Conservation (phyloP, 1,140 invertebrate genomes). For the Leptinotarsa texana region DNA sequence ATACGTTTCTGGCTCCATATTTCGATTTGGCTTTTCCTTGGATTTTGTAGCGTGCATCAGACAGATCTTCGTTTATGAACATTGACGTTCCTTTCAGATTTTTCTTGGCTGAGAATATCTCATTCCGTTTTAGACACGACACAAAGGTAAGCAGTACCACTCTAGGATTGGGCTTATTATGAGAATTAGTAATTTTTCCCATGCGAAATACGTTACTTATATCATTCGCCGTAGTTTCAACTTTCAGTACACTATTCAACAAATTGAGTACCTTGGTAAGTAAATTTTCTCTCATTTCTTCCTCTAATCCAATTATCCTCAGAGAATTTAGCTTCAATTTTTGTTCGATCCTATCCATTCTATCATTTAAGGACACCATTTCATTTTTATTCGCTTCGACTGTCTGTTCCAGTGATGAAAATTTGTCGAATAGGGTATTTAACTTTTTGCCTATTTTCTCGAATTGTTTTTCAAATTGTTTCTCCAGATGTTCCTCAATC, state of each 20-base stretch:
- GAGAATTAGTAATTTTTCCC: neutral
- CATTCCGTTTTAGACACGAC: neutral
- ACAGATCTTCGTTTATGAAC: conserved; percentile 11
- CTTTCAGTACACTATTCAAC: neutral
- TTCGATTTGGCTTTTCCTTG: neutral
- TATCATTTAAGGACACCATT: neutral
- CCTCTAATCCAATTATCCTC: neutral
- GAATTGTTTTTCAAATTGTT: no score
- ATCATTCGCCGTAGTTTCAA: neutral
- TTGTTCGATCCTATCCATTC: neutral
- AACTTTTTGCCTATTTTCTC: neutral
- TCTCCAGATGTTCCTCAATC: no score
- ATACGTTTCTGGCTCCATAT: neutral
- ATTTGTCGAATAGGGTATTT: neutral
- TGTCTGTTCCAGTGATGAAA: neutral
- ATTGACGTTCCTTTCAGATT: neutral
- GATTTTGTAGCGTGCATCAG: neutral
- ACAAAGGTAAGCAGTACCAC: neutral
- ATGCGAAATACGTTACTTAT: neutral
- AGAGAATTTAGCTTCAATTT: neutral
- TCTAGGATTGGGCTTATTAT: neutral
- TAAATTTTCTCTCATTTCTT: conserved; percentile 8
- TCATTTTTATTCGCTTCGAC: neutral
- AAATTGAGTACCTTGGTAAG: neutral
- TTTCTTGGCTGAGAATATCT: neutral